Conservation (phyloP, 1,140 invertebrate species). For the Rhyacophila brunnea region DNA sequence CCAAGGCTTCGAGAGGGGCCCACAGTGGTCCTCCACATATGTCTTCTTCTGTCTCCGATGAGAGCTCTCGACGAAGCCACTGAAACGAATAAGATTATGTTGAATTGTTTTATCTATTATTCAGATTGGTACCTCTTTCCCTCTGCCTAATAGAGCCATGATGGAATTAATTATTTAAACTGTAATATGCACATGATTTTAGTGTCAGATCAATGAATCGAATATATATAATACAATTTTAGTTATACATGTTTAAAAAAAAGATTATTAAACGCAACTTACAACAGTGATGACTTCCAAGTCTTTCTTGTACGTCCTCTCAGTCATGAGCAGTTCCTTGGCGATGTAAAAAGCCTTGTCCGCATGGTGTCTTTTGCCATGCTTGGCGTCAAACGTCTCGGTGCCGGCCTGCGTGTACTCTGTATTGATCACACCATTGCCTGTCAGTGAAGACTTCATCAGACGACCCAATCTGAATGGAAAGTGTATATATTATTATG, state of each 20-base stretch:
- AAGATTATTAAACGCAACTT: constrained; percentile 45
- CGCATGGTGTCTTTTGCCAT: constrained; percentile 62
- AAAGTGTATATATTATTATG: not conserved
- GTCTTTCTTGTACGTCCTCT: constrained; percentile 93
- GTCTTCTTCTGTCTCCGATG: constrained; percentile 59
- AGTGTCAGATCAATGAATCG: no score
- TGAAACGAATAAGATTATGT: no score
- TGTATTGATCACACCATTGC: constrained; percentile 22
- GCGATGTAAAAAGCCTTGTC: constrained; percentile 90
- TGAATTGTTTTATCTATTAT: no score
- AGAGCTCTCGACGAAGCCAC: constrained; percentile 71
- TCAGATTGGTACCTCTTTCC: no score
- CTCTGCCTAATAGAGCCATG: no score
- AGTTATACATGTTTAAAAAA: no score
- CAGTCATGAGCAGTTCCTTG: constrained; percentile 94
- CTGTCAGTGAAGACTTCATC: constrained; percentile 14
- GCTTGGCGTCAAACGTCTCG: constrained; percentile 30
- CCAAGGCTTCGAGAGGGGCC: constrained; percentile 62
- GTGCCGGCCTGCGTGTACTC: constrained; percentile 11
- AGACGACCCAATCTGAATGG: constrained; percentile 17
- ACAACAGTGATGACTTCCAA: constrained; percentile 87
- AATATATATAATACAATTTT: no score
- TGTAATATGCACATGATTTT: no score
- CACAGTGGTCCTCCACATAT: constrained; percentile 55
- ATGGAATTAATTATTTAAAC: no score